phyloP scores from a whole-genome alignment of 1,140 invertebrate species.

The Euglossa dilemma region DNA sequence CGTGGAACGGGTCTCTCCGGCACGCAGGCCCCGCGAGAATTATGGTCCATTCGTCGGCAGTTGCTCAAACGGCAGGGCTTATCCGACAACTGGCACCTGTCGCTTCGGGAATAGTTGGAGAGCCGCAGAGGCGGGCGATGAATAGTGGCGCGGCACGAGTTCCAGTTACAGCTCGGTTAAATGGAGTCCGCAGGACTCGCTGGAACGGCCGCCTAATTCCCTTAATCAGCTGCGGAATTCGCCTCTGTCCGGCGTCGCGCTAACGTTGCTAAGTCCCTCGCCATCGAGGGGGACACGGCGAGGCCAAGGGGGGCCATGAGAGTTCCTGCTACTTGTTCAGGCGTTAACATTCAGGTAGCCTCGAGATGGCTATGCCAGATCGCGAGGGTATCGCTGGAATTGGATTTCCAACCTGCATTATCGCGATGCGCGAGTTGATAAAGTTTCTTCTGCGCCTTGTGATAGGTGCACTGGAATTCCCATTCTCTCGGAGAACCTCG shows the following conservation, averaged over 20 bases:
- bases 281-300: not conserved
- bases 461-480: not conserved
- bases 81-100: constrained; percentile 63
- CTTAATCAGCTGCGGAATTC: constrained; percentile 76
- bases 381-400: not conserved
- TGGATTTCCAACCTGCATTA: not conserved
- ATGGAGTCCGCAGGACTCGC: constrained; percentile 64
- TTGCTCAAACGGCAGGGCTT: constrained; percentile 42
- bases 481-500: too few relatives aligned
- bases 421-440: not conserved
- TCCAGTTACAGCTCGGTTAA: constrained; percentile 70
- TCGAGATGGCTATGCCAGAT: not conserved
- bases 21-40: constrained; percentile 37
- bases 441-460: not conserved
- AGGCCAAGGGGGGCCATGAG: not conserved
- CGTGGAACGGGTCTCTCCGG: not conserved
- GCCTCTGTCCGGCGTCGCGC: constrained; percentile 46
- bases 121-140: constrained; percentile 44
- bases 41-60: constrained; percentile 41
- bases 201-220: constrained; percentile 73
- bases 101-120: constrained; percentile 59
- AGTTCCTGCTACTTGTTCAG: constrained; percentile 29
- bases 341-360: constrained; percentile 31
- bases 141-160: constrained; percentile 58
- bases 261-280: constrained; percentile 36